Base-by-base conservation (phyloP, 2,888 invertebrate species). In the Ormyrus nitidulus region DNA sequence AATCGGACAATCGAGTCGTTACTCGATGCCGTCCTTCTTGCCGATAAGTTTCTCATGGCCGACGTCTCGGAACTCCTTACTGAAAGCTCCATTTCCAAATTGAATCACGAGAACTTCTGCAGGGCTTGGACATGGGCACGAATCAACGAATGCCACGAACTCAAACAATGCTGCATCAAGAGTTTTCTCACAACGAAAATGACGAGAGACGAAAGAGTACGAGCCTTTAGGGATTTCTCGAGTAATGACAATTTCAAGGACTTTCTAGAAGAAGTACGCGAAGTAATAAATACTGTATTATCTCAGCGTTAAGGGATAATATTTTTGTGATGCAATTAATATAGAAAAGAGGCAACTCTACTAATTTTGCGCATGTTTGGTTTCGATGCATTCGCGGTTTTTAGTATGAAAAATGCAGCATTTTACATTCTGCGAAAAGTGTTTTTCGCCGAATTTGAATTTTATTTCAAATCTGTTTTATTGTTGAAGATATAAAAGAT, bases 91-190 rank as follows among this genome's bases (percentile, higher is more conserved):
- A 84, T 90, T 0, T 84, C 86, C 0, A 87, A 85, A 51, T 73
- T 90, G 11, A 88, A 84, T 75, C 81, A 88, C 44, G 84, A 85
- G 9, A 90, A 88, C 80, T 85, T 86, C 11, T 86, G 85, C 72
- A 86, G 87, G 4, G 90, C 87, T 0, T 90, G 90, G 90, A 85
- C 83, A 10, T 90, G 90, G 90, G 88, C 90, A 6, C 84, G 83
- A 9, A 82, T n/a, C 0, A 88, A 90, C 71, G 84, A 84, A 0
- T 89, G 89, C 70, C 49, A n/a, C 2, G 89, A 90, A 56, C 76
- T 90, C 0, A 87, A 86, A 64, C 81, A 81, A 5, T 88, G 85
- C 70, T 90, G 89, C 80, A 85, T 90, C 0, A 88, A 88, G 64
- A 88, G 84, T 6, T 90, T 90, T 77, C 83, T 90, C 0, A 87